Evolutionary conservation across 92 coral and sea anemone species (phyloP).

Genomic region (Anthopleura xanthogrammica): DNA sequence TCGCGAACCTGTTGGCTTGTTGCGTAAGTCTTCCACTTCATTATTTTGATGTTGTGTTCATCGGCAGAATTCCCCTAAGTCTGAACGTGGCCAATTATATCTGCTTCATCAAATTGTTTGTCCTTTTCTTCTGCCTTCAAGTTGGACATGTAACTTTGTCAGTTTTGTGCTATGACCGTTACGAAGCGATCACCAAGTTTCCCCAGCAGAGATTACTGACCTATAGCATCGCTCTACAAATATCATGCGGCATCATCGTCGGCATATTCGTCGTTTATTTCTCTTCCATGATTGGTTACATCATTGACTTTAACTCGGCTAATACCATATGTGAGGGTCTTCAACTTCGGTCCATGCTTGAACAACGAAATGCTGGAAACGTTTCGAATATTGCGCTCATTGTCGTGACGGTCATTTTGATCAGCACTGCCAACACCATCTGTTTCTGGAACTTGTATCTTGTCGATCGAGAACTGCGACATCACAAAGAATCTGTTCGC

Average conservation of each 20-base stretch:
- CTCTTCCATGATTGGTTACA: slow-evolving; percentile 20
- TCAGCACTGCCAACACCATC: background rate
- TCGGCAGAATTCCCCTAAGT: slow-evolving; percentile 18
- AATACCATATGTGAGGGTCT: slow-evolving; percentile 19
- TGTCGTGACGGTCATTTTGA: slow-evolving; percentile 16
- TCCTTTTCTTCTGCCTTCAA: slow-evolving; percentile 28
- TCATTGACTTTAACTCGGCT: background rate
- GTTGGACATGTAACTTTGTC: slow-evolving; percentile 29
- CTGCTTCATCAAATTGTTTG: slow-evolving; percentile 14
- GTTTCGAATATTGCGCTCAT: slow-evolving; percentile 28
- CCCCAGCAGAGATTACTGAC: slow-evolving; percentile 34
- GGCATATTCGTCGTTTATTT: slow-evolving; percentile 8
- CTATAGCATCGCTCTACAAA: slow-evolving; percentile 3
- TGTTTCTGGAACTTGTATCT: slow-evolving; percentile 15
- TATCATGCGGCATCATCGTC: background rate
- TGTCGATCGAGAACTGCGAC: slow-evolving; percentile 29
- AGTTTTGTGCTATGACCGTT: slow-evolving; percentile 44
- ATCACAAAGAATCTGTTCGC: slow-evolving; percentile 37
- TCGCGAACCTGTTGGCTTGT: slow-evolving; percentile 38
- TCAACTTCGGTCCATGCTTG: background rate
- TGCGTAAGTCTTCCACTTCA: slow-evolving; percentile 46
- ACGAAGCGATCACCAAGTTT: slow-evolving; percentile 44
- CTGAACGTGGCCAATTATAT: slow-evolving; percentile 1
- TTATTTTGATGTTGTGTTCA: slow-evolving; percentile 33
- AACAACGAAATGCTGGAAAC: background rate